A percentile compares a stretch with the other conserved stretches of the same genome.
Conservation (phyloP, 1,140 invertebrate genomes). For the Lamellibrachia luymesi region DNA sequence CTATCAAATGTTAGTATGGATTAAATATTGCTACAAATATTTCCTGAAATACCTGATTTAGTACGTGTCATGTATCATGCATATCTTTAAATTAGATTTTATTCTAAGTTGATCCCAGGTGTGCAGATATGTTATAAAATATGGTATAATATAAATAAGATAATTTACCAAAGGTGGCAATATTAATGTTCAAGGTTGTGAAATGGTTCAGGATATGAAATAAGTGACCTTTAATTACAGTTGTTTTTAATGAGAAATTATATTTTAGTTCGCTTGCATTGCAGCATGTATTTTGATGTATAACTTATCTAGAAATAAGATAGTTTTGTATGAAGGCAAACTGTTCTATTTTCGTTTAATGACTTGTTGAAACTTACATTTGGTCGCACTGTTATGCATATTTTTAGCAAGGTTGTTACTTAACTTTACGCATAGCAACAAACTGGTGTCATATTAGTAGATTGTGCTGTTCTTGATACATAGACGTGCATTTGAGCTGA, state of each 20-base stretch:
- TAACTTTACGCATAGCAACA: too few relatives aligned
- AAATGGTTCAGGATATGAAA: not conserved
- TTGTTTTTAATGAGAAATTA: not conserved
- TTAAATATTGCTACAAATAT: not conserved
- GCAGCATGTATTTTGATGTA: not conserved
- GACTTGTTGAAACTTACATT: not conserved
- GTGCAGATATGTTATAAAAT: not conserved
- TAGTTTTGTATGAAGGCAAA: not conserved
- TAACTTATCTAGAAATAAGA: not conserved
- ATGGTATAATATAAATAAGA: not conserved
- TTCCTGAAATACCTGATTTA: not conserved
- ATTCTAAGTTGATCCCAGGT: not conserved
- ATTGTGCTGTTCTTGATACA: not conserved
- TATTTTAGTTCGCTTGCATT: not conserved
- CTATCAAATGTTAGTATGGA: not conserved
- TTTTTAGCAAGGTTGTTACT: not conserved
- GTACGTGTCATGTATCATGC: not conserved
- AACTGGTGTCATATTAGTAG: too few relatives aligned
- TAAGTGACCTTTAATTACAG: too few relatives aligned
- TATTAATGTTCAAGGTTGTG: not conserved
- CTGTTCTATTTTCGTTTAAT: not conserved
- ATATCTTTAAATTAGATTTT: not conserved
- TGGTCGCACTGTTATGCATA: not conserved
- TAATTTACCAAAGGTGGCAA: too few relatives aligned
- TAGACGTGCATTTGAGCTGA: not conserved